These are phyloP conservation scores for Stenolophus ochropezus DNA, from an alignment of 2,888 invertebrate species.

Conservation along the genomic window DNA sequence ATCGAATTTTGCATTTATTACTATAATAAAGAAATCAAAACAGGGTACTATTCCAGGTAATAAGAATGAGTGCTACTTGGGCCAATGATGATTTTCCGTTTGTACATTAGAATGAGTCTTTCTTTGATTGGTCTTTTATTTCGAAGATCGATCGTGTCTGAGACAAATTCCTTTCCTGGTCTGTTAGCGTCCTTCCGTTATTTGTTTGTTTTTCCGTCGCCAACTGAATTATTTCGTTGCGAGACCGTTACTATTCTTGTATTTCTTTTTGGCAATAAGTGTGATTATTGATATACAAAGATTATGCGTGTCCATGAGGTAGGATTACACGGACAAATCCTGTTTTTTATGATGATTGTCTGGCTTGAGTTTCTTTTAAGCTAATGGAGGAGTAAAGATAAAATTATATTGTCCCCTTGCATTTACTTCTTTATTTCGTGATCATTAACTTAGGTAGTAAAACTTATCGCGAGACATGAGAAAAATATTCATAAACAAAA, in stretches of 20 bases:
- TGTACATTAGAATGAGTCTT: no score
- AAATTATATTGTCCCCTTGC: slow-evolving; percentile 54
- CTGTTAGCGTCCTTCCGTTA: slow-evolving; percentile 32
- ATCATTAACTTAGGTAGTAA: neutral
- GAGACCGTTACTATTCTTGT: slow-evolving; percentile 33
- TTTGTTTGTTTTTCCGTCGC: slow-evolving; percentile 43
- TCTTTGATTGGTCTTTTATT: no score
- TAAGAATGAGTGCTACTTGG: no score
- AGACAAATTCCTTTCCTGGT: slow-evolving; percentile 7
- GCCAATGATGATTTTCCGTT: no score
- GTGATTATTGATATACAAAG: slow-evolving; percentile 36
- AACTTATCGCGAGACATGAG: slow-evolving; percentile 36
- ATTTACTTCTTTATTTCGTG: slow-evolving; percentile 34
- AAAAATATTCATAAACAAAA: slow-evolving; percentile 46
- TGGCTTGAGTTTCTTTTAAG: slow-evolving; percentile 39
- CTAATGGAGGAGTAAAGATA: slow-evolving; percentile 56
- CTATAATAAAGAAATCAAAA: no score
- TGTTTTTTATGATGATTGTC: slow-evolving; percentile 55
- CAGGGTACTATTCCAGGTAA: no score
- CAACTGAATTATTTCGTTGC: slow-evolving; percentile 45
- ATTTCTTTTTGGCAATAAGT: slow-evolving; percentile 13
- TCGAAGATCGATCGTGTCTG: neutral
- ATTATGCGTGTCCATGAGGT: slow-evolving; percentile 50
- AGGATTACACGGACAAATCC: slow-evolving; percentile 51
- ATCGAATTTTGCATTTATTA: no score